Evolutionary conservation across 2,888 invertebrate genomes (phyloP), one percentile per base, ranked within the genome.

Genomic region (Endomychus coccineus): DNA sequence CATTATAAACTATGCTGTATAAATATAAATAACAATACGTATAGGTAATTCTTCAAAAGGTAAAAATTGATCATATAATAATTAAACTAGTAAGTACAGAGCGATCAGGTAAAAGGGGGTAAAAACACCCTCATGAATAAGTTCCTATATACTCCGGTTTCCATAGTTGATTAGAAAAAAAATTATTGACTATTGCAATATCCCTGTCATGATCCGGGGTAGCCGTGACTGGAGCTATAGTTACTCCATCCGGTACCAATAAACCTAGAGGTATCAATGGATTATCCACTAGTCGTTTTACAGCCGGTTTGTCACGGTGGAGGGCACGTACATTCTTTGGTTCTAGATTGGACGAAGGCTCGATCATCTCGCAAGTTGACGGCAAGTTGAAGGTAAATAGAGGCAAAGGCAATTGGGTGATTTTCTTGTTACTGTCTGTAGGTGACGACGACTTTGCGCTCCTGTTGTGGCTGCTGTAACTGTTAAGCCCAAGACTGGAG

Each of bases 81-180:
- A 48, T 45, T 53, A 45, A 44, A 47, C 55, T 55, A 55, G 27
- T 39, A 39, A 39, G 39, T 39, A 39, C 39, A 39, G 34, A 34
- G 39, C 31, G 39, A 27, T 39, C 39, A 39, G 39, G 39, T 34
- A 34, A 28, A 29, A 34, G 34, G 34, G 35, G 36, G 39, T 27
- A 22, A 10, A 16, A 27, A 16, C 17, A 25, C 39, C 51, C 52
- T 63, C 63, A 65, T 49, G 64, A 64, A 51, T 62, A 59, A 39
- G 64, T 60, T 25, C 65, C 66, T 36, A 71, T 70, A 46, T 71
- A 70, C 53, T 73, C 71, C 17, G 71, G 71, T 53, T 71, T 71
- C 73, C 73, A 73, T 29, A 73, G 58, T 48, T 73, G 73, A 54
- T 73, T 70, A 28, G 64, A 64, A 54, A 73, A 73, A 52, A 73